A percentile compares a stretch with the other conserved stretches of the same genome.
Evolutionary conservation across 2,888 invertebrate genomes (phyloP).

Genomic region (Lithosia quadra): DNA sequence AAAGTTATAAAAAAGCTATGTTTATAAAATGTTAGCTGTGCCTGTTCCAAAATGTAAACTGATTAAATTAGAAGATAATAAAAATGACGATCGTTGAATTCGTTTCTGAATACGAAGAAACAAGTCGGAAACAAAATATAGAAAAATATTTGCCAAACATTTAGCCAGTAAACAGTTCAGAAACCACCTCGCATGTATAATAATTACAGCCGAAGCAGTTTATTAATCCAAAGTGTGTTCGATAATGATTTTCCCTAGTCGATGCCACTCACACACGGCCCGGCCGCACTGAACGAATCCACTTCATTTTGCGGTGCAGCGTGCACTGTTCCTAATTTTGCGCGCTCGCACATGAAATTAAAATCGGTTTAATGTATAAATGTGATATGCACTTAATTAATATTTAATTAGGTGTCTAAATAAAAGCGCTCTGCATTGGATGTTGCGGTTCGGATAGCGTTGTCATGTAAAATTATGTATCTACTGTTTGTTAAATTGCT

Average conservation of each 20-base stretch:
- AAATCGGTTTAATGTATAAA: conserved; percentile 85
- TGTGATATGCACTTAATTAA: conserved; percentile 85
- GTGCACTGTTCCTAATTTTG: conserved; percentile 83
- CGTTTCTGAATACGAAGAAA: background rate
- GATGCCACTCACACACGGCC: conserved; percentile 57
- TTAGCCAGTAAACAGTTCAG: background rate
- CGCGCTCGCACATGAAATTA: conserved; percentile 85
- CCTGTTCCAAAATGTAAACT: background rate
- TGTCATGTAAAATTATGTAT: conserved; percentile 70
- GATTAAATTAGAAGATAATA: background rate
- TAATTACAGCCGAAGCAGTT: conserved; percentile 52
- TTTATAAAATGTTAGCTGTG: no score
- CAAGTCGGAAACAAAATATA: background rate
- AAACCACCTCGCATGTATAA: conserved; percentile 10
- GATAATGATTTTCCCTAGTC: conserved; percentile 78
- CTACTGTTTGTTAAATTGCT: conserved; percentile 31
- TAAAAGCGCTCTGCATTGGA: conserved; percentile 74
- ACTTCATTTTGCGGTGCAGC: conserved; percentile 84
- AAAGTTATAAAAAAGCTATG: no score
- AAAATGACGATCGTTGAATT: background rate
- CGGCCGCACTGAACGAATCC: conserved; percentile 68
- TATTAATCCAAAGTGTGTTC: conserved; percentile 73
- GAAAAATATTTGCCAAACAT: background rate
- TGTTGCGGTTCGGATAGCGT: conserved; percentile 72
- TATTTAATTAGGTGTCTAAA: conserved; percentile 87